Conservation (phyloP, 2,113 vertebrate species). For the Amblyopsis rosae region DNA sequence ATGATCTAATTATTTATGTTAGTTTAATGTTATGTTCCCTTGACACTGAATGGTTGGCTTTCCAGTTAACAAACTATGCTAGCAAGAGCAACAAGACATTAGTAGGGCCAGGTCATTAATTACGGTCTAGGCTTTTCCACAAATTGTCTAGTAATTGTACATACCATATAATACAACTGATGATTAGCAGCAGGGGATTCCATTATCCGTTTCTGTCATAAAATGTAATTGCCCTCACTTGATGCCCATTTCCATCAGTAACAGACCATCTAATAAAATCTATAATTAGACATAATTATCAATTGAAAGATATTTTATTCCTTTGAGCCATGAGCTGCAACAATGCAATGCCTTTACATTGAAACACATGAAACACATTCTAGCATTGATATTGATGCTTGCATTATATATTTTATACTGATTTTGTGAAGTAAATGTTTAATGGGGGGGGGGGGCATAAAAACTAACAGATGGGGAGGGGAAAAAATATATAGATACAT, state of each 20-base stretch:
- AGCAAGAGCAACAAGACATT: neutral
- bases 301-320: neutral
- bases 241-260: neutral
- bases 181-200: neutral
- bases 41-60: neutral
- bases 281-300: neutral
- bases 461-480: conserved; percentile 11
- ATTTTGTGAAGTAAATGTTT: too few relatives aligned
- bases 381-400: neutral
- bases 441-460: too few relatives aligned
- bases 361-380: neutral
- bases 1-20: too few relatives aligned
- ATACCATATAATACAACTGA: neutral
- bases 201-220: neutral
- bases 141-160: neutral
- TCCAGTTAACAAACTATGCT: neutral
- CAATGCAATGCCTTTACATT: neutral
- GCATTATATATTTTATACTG: too few relatives aligned
- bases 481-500: conserved; percentile 31
- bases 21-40: too few relatives aligned
- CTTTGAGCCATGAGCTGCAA: neutral
- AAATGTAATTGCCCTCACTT: neutral
- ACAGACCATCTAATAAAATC: neutral
- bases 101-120: neutral
- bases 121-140: neutral